Evolutionary conservation across 2,797 vertebrate genomes (phyloP), one percentile per base, ranked within the genome.

Genomic region (Rhinophrynus dorsalis): DNA sequence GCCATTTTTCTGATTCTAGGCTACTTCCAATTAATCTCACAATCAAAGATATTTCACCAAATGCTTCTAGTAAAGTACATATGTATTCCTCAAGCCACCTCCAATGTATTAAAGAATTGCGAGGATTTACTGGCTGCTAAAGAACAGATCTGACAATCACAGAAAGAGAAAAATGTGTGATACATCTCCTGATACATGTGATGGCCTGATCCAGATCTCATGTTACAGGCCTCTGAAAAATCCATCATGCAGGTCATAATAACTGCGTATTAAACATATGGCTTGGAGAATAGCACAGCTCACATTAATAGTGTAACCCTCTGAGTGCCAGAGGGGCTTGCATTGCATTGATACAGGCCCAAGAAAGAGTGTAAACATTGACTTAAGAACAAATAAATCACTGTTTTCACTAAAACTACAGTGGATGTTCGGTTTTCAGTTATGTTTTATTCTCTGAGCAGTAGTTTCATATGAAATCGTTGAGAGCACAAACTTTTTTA

Each of bases 51-150:
- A 50, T 24, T 29, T 9, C 15, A 18, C 18, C 26, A 54, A 30
- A 30, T 55, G 27, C 26, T 42, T 42, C 27, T 66, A 29, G 21
- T 50, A 24, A 50, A 3, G 11, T 42, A 30, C 50, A 10, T 42
- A 15, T 18, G 29, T 42, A 26, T 21, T 51, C 50, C 32, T 51
- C 15, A 45, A 23, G 13, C 50, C 61, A 55, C 30, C 75, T 81
- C 66, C 12, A 45, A 71, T 79, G 75, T 69, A 59, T 75, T 75
- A 62, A 74, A 76, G 81, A 78, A 60, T 66, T 71, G 70, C 67
- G 74, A 79, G 77, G 76, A 82, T 84, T 83, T 81, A 81, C 77
- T 84, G 74, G 57, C 80, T 81, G 77, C 33, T 74, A 81, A 26
- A 78, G 67, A 78, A 68, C 69, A 66, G 72, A 69, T 56, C 55